phyloP scores from a whole-genome alignment of 2,797 vertebrate genomes.

The Epinephelus coioides region DNA sequence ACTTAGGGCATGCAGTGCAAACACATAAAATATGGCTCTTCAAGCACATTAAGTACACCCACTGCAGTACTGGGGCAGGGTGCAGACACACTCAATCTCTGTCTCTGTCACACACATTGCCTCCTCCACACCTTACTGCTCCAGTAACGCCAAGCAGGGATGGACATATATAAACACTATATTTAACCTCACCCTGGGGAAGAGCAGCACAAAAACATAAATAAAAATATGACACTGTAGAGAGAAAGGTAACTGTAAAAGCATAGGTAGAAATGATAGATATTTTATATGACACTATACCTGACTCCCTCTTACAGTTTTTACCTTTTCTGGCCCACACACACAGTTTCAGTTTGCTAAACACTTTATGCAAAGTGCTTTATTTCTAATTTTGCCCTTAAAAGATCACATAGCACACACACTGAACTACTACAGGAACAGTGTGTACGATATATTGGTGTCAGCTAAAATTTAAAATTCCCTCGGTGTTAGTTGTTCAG shows the following conservation, averaged over 20 bases:
- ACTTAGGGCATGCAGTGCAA: constrained; percentile 52
- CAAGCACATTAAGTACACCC: constrained; percentile 51
- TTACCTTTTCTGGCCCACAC: too few species aligned
- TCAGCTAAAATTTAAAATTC: too few species aligned
- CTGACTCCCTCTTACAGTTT: too few species aligned
- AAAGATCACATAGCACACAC: not conserved
- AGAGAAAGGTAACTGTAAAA: not conserved
- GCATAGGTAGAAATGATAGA: not conserved
- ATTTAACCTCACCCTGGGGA: constrained; percentile 17
- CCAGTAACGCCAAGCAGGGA: not conserved
- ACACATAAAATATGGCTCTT: constrained; percentile 55
- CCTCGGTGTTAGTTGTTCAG: too few species aligned
- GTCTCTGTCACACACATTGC: constrained; percentile 18
- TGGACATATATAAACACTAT: constrained; percentile 16
- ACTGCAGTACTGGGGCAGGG: constrained; percentile 28
- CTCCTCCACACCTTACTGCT: constrained; percentile 32
- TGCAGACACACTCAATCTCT: constrained; percentile 27
- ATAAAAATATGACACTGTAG: not conserved
- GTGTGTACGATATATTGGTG: too few species aligned
- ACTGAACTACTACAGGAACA: not conserved
- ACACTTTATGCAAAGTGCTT: too few species aligned
- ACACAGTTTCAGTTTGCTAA: not conserved
- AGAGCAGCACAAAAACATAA: not conserved
- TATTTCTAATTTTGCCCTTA: not conserved
- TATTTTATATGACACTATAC: not conserved